A percentile compares a stretch with the other conserved stretches of the same genome.
Evolutionary conservation across 2,797 vertebrate genomes (phyloP).

Genomic region (Platalea minor): DNA sequence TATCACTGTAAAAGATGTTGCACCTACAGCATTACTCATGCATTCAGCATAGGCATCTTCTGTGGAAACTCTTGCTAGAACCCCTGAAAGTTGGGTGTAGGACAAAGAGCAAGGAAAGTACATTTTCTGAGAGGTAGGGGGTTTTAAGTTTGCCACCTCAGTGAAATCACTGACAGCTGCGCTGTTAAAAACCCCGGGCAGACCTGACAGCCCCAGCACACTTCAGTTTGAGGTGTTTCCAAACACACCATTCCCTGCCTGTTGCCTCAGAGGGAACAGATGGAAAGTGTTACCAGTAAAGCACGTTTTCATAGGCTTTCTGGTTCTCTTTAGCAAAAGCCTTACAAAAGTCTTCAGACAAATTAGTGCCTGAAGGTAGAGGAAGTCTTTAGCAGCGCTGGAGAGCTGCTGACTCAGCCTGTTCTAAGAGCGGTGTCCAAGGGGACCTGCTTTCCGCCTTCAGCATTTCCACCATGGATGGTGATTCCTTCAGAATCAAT

Average conservation of each 20-base stretch:
- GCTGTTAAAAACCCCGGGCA: background rate
- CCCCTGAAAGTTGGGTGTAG: background rate
- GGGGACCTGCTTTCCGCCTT: slow-evolving; percentile 30
- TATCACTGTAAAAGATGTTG: background rate
- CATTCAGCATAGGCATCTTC: background rate
- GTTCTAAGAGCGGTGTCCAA: background rate
- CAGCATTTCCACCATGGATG: slow-evolving; percentile 14
- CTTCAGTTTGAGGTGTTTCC: slow-evolving; percentile 55
- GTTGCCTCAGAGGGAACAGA: slow-evolving; percentile 64
- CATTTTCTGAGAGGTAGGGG: background rate
- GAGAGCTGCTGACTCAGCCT: slow-evolving; percentile 72
- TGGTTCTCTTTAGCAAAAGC: slow-evolving; percentile 71
- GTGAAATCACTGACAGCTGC: slow-evolving; percentile 39
- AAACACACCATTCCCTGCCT: slow-evolving; percentile 44
- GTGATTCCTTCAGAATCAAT: slow-evolving; percentile 62
- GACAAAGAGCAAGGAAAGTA: background rate
- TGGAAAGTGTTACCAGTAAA: slow-evolving; percentile 72
- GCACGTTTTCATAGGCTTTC: slow-evolving; percentile 68
- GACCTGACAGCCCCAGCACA: background rate
- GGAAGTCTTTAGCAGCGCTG: slow-evolving; percentile 62
- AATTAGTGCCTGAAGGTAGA: slow-evolving; percentile 74
- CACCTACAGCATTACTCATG: background rate
- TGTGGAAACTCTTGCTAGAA: background rate
- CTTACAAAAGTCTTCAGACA: slow-evolving; percentile 69
- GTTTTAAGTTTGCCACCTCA: background rate